Conservation (phyloP, 2,797 vertebrate genomes). For the Crax fasciolata region DNA sequence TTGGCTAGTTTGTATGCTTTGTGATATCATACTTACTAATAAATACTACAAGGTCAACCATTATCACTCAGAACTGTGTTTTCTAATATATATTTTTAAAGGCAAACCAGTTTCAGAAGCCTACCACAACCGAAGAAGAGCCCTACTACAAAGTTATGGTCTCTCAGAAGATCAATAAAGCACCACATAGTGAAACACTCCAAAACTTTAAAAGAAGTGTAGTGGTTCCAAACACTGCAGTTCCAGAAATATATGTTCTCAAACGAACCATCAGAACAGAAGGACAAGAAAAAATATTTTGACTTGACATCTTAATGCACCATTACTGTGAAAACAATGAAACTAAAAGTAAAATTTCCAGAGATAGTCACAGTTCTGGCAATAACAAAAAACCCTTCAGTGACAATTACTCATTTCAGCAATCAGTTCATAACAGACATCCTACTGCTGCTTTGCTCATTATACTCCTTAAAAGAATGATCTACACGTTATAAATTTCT, state of each 20-base stretch:
- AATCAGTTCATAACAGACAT: slow-evolving; percentile 58
- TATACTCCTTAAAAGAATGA: slow-evolving; percentile 40
- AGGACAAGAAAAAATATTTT: slow-evolving; percentile 75
- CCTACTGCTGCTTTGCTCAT: slow-evolving; percentile 45
- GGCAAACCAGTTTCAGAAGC: background rate
- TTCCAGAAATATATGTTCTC: slow-evolving; percentile 76
- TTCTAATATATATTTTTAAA: background rate
- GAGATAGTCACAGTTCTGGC: slow-evolving; percentile 65
- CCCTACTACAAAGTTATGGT: background rate
- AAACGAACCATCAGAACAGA: slow-evolving; percentile 79
- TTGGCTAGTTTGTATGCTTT: background rate
- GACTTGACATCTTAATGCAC: slow-evolving; percentile 79
- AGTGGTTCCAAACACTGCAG: slow-evolving; percentile 62
- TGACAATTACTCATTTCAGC: slow-evolving; percentile 66
- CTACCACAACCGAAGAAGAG: slow-evolving; percentile 25
- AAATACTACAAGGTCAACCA: background rate
- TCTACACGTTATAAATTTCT: slow-evolving; percentile 25
- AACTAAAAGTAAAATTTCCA: slow-evolving; percentile 77
- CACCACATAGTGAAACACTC: slow-evolving; percentile 60
- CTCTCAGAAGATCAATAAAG: slow-evolving; percentile 70
- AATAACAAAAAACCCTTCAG: slow-evolving; percentile 55
- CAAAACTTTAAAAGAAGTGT: slow-evolving; percentile 45
- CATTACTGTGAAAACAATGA: slow-evolving; percentile 80
- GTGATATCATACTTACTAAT: background rate
- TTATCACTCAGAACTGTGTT: background rate